Percentiles rank a stretch among this genome's conserved stretches.
phyloP scores from a whole-genome alignment of 1,140 invertebrate genomes.

The Homarus americanus region DNA sequence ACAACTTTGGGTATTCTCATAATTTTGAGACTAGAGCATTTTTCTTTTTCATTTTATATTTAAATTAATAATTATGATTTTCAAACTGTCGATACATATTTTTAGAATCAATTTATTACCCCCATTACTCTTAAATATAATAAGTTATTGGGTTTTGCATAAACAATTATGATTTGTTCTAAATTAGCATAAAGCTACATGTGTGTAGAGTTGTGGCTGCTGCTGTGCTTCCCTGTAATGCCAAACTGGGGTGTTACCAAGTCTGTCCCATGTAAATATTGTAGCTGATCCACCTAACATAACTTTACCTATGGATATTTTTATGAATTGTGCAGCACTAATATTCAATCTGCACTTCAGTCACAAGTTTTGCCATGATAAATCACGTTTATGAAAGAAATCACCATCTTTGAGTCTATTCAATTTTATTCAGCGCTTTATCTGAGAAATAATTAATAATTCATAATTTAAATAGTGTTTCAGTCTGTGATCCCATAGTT shows the following conservation, averaged over 20 bases:
- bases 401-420: no score
- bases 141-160: neutral
- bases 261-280: slow-evolving; percentile 8
- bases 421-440: no score
- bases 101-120: neutral
- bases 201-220: neutral
- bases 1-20: neutral
- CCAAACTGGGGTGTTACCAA: neutral
- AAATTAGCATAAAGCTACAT: neutral
- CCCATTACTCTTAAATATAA: neutral
- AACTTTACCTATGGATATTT: neutral
- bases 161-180: neutral
- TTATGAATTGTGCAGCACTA: neutral
- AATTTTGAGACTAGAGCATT: neutral
- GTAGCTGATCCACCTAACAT: neutral
- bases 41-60: neutral
- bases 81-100: neutral
- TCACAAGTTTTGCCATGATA: neutral
- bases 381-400: no score
- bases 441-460: neutral
- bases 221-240: slow-evolving; percentile 6
- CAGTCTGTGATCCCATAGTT: neutral
- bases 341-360: neutral
- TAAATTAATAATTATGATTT: neutral
- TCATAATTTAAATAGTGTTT: neutral